phyloP scores from a whole-genome alignment of 1,140 invertebrate species.

The Mya arenaria region DNA sequence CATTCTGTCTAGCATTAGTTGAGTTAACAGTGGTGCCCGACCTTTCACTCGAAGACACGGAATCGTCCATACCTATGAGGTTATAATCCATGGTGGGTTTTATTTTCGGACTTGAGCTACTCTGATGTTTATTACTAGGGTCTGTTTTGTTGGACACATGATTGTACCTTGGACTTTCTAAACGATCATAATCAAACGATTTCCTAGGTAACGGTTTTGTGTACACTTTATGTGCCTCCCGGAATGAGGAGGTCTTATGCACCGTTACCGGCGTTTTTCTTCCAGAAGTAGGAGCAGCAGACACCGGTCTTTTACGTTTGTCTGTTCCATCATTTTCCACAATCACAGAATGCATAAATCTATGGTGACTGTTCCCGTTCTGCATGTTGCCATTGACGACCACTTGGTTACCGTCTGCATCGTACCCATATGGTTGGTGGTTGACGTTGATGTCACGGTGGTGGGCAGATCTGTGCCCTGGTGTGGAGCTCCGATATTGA shows the following conservation, averaged over 20 bases:
- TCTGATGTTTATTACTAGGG: conserved; percentile 55
- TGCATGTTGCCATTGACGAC: background rate
- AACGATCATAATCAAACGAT: conserved; percentile 8
- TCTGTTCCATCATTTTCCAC: conserved; percentile 9
- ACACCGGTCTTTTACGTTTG: conserved; percentile 54
- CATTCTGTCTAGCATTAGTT: background rate
- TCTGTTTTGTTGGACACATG: background rate
- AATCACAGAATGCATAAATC: conserved; percentile 8
- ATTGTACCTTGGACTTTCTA: conserved; percentile 10
- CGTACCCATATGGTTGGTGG: conserved; percentile 51
- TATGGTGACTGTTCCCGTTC: conserved; percentile 21
- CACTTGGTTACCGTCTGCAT: conserved; percentile 33
- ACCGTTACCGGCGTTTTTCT: background rate
- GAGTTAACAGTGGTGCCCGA: background rate
- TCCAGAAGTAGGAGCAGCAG: conserved; percentile 7
- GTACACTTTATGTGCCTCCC: conserved; percentile 53
- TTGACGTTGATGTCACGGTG: conserved; percentile 58
- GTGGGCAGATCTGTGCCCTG: background rate
- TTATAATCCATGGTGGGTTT: conserved; percentile 62
- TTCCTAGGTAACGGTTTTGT: conserved; percentile 35
- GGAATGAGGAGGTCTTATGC: conserved; percentile 51
- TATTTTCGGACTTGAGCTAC: conserved; percentile 55
- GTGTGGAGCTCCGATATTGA: background rate
- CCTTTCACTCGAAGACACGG: background rate
- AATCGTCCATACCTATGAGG: conserved; percentile 5